A percentile compares a stretch with the other conserved stretches of the same genome.
phyloP scores from a whole-genome alignment of 2,888 invertebrate genomes.

The Apotomis capreana region DNA sequence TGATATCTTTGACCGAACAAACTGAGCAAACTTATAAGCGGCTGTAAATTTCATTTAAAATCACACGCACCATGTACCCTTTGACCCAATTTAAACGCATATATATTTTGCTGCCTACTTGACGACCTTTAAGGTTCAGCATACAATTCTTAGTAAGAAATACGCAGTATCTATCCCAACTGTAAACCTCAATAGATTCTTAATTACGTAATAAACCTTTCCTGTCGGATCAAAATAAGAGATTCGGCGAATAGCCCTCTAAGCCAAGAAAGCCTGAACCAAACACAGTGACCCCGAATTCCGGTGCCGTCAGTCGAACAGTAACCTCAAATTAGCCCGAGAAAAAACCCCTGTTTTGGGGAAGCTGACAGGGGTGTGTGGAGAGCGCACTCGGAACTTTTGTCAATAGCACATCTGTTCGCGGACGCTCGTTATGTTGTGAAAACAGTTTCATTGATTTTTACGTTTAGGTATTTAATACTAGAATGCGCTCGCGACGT shows the following conservation, averaged over 20 bases:
- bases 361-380: constrained; percentile 61
- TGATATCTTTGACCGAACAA: constrained; percentile 22
- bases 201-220: background rate
- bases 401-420: constrained; percentile 60
- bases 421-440: constrained; percentile 50
- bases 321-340: constrained; percentile 68
- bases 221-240: constrained; percentile 13
- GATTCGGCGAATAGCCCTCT: constrained; percentile 10
- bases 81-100: too few relatives aligned
- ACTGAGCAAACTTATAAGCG: too few relatives aligned
- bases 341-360: constrained; percentile 63
- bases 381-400: constrained; percentile 60
- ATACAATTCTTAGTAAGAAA: too few relatives aligned
- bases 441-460: constrained; percentile 38
- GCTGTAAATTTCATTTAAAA: too few relatives aligned
- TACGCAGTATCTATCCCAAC: background rate
- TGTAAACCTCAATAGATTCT: background rate
- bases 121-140: too few relatives aligned
- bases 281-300: constrained; percentile 55
- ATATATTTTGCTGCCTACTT: too few relatives aligned
- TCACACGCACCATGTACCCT: too few relatives aligned
- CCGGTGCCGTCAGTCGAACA: constrained; percentile 57
- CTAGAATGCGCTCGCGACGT: too few relatives aligned
- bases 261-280: constrained; percentile 46
- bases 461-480: too few relatives aligned